A percentile compares a stretch with the other conserved stretches of the same genome.
These are phyloP conservation scores for Eupsilia transversa DNA, from an alignment of 2,888 invertebrate genomes.

Conservation along the genomic window DNA sequence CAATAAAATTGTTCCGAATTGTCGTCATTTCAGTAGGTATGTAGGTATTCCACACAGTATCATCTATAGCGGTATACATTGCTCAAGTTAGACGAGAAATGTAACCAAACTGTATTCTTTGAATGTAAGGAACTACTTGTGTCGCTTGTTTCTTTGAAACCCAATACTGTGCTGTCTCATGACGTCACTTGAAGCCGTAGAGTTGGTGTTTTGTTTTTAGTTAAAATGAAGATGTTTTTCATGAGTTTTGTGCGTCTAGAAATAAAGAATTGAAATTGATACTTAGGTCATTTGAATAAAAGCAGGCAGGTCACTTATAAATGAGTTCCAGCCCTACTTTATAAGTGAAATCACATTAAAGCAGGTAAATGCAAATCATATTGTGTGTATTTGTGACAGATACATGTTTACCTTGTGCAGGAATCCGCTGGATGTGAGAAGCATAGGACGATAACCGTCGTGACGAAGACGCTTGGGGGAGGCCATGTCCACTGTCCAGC, in stretches of 20 bases:
- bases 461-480: too few species aligned
- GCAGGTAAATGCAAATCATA: too few species aligned
- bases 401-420: neutral
- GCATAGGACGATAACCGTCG: too few species aligned
- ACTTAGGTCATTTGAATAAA: neutral
- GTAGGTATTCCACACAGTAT: neutral
- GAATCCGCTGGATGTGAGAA: neutral
- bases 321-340: neutral
- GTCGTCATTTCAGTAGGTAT: neutral
- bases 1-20: neutral
- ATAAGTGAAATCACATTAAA: neutral
- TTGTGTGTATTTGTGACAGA: neutral
- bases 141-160: slow-evolving; percentile 51
- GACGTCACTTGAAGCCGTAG: neutral
- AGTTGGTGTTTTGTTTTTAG: slow-evolving; percentile 13
- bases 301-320: neutral
- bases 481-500: neutral
- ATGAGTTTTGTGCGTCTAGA: neutral
- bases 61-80: neutral
- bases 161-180: slow-evolving; percentile 30
- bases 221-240: neutral
- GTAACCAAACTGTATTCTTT: slow-evolving; percentile 25
- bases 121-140: slow-evolving; percentile 31
- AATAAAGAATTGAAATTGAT: neutral
- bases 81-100: slow-evolving; percentile 15